These are phyloP conservation scores for Garra rufa DNA, from an alignment of 2,113 vertebrate genomes.

Conservation along the genomic window DNA sequence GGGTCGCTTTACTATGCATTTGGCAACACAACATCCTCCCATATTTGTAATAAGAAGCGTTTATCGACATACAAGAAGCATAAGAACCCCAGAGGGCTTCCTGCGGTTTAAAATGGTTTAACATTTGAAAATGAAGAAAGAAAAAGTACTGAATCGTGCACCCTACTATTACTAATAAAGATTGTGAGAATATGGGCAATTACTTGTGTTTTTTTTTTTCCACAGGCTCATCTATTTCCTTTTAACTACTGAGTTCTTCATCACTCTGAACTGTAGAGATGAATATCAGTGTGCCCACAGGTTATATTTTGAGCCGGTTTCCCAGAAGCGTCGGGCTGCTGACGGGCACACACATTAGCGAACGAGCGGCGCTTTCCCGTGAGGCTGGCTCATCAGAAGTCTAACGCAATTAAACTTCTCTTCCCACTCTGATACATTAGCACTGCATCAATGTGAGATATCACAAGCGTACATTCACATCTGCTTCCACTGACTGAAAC, in stretches of 20 bases:
- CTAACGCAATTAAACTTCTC: slow-evolving; percentile 33
- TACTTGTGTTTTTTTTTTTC: too few relatives aligned
- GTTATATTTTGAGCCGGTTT: slow-evolving; percentile 45
- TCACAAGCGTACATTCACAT: neutral
- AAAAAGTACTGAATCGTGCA: neutral
- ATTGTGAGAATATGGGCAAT: neutral
- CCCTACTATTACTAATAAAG: neutral
- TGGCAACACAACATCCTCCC: too few relatives aligned
- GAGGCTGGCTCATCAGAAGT: slow-evolving; percentile 19
- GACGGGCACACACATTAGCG: slow-evolving; percentile 42
- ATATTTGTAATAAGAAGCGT: too few relatives aligned
- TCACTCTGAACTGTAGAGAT: neutral
- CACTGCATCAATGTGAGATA: slow-evolving; percentile 5
- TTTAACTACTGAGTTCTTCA: slow-evolving; percentile 15
- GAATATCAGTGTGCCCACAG: neutral
- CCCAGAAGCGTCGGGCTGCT: slow-evolving; percentile 32
- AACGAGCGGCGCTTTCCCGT: slow-evolving; percentile 6
- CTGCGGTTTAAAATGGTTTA: neutral
- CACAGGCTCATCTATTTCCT: neutral
- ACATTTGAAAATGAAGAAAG: neutral
- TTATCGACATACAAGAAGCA: too few relatives aligned
- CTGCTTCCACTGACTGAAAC: neutral
- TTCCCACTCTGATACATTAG: slow-evolving; percentile 29
- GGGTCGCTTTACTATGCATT: too few relatives aligned
- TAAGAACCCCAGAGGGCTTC: neutral